phyloP scores from a whole-genome alignment of 2,113 vertebrate species.

The Brachypodius melanocephalos region DNA sequence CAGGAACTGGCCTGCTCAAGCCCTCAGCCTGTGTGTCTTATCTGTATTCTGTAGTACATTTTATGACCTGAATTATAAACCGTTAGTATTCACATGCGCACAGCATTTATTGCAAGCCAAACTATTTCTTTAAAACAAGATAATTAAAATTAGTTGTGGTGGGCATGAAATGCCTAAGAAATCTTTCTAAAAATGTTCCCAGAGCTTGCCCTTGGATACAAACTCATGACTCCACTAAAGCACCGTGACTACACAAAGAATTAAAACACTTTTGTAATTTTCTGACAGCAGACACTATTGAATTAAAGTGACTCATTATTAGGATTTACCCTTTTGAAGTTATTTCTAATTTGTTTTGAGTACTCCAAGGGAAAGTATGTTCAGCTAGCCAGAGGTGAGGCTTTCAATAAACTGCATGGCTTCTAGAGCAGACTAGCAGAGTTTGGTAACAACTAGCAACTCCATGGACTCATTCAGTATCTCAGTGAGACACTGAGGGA shows the following conservation, averaged over 20 bases:
- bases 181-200: neutral
- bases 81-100: neutral
- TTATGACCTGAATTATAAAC: conserved; percentile 18
- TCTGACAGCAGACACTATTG: neutral
- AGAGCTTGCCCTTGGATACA: conserved; percentile 15
- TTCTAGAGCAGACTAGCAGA: neutral
- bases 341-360: conserved; percentile 3
- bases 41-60: neutral
- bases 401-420: neutral
- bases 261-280: neutral
- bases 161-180: conserved; percentile 13
- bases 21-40: neutral
- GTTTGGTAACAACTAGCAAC: neutral
- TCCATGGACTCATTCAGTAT: neutral
- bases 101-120: conserved; percentile 33
- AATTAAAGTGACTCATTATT: neutral
- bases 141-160: conserved; percentile 38
- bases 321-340: neutral
- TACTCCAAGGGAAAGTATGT: neutral
- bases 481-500: neutral
- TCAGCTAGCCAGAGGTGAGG: neutral
- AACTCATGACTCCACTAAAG: neutral
- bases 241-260: neutral
- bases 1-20: neutral
- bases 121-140: conserved; percentile 40